Base-by-base conservation (phyloP, 1,140 invertebrate genomes). In the Hydropsyche tenuis region DNA sequence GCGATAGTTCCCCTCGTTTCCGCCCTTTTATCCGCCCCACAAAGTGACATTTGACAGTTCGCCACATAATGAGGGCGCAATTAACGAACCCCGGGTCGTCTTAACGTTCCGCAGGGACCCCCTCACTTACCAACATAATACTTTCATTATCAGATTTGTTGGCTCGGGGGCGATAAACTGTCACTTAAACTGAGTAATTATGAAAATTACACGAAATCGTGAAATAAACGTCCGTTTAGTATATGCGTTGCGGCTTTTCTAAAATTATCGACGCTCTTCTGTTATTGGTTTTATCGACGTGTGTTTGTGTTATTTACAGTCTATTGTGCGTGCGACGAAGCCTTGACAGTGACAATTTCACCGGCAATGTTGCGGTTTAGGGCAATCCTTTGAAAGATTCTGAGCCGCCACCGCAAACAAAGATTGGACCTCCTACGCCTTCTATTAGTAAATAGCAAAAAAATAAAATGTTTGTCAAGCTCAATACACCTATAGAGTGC, bases 31-130 rank as follows among this genome's bases (percentile, higher is more conserved):
- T 60, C 56, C 56, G 56, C 18, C 22, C 18, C 56, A 9, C 68
- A 56, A 68, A 70, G 68, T 70, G 68, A 70, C 68, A 70, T 70
- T 70, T 70, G 68, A 70, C 68, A 70, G 68, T 70, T 70, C 51
- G 68, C 48, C 68, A 70, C 48, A 56, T 70, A 70, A 70, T 70
- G 45, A 70, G 68, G 68, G 68, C 37, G 68, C 43, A 70, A 70
- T 70, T 70, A 70, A 70, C 68, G 68, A 37, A 70, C 68, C 68
- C 68, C 37, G 51, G 11, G 3, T 37, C 43, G 23, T 70, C 68
- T 70, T 70, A 70, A 70, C 46, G 56, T 12, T 37, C 9, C 30
- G 30, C n/a, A n/a, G 30, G 30, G 30, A 37, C 30, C 30, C 30
- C 30, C 30, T 37, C 30, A 37, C 30, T 37, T 37, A 37, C 30